These are phyloP conservation scores for Pluvianellus socialis DNA, from an alignment of 2,113 vertebrate species.

Conservation along the genomic window DNA sequence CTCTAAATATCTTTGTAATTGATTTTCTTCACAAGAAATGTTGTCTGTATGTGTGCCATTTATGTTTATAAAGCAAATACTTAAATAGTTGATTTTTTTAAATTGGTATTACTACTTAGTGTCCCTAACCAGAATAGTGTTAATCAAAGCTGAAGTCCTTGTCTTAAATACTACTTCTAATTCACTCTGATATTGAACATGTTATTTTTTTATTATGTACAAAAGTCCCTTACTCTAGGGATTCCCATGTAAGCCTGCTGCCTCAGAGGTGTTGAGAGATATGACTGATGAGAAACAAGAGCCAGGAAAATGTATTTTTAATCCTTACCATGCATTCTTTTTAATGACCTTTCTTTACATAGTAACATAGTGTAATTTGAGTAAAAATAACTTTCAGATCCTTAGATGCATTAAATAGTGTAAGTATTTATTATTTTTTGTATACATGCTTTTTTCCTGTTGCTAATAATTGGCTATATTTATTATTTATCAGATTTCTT, in stretches of 20 bases:
- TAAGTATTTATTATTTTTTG: not conserved
- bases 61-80: not conserved
- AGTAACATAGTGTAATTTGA: not conserved
- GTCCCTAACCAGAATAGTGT: not conserved
- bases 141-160: not conserved
- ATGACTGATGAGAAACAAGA: not conserved
- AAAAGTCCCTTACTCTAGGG: not conserved
- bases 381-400: not conserved
- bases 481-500: not conserved
- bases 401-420: not conserved
- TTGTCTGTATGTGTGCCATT: not conserved
- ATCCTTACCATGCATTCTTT: not conserved
- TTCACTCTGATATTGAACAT: not conserved
- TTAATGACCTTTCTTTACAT: not conserved
- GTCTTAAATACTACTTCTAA: not conserved
- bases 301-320: not conserved
- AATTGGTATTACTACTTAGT: not conserved
- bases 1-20: not conserved
- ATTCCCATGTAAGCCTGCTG: not conserved
- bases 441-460: not conserved
- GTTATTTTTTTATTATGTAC: not conserved
- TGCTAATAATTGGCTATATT: not conserved
- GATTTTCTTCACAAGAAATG: not conserved
- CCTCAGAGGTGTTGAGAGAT: not conserved
- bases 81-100: not conserved